Percentiles rank a stretch among this genome's conserved stretches.
Conservation (phyloP, 2,888 invertebrate genomes). For the Lochmaea capreae region DNA sequence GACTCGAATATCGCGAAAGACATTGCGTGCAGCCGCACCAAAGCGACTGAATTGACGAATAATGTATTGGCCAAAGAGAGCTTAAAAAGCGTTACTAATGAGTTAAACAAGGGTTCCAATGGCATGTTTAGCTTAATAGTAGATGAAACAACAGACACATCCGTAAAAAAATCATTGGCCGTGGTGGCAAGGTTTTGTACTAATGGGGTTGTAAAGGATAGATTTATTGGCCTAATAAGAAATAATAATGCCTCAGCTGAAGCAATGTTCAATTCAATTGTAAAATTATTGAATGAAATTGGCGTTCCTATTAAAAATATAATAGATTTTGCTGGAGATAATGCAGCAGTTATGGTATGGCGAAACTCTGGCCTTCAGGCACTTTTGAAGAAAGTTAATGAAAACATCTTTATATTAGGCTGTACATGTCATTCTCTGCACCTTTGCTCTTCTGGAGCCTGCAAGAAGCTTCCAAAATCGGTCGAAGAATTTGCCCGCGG, state of each 20-base stretch:
- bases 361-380: conserved; percentile 21
- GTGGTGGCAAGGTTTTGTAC: conserved; percentile 42
- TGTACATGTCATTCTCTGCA: conserved; percentile 40
- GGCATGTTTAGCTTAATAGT: too few relatives aligned
- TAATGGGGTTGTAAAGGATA: conserved; percentile 30
- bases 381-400: conserved; percentile 19
- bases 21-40: too few relatives aligned
- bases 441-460: conserved; percentile 36
- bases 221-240: conserved; percentile 26
- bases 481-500: conserved; percentile 34
- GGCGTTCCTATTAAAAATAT: too few relatives aligned
- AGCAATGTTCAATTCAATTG: too few relatives aligned
- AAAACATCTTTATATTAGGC: conserved; percentile 31
- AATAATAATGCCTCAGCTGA: too few relatives aligned
- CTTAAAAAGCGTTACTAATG: too few relatives aligned
- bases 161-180: conserved; percentile 42
- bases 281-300: too few relatives aligned
- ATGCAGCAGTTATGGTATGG: too few relatives aligned
- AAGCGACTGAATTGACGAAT: too few relatives aligned
- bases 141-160: conserved; percentile 3
- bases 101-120: too few relatives aligned
- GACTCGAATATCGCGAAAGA: conserved; percentile 44
- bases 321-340: too few relatives aligned
- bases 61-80: too few relatives aligned
- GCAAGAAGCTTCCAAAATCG: conserved; percentile 28